A percentile compares a stretch with the other conserved stretches of the same genome.
These are phyloP conservation scores for Chionis minor DNA, from an alignment of 2,113 vertebrate genomes.

Conservation along the genomic window DNA sequence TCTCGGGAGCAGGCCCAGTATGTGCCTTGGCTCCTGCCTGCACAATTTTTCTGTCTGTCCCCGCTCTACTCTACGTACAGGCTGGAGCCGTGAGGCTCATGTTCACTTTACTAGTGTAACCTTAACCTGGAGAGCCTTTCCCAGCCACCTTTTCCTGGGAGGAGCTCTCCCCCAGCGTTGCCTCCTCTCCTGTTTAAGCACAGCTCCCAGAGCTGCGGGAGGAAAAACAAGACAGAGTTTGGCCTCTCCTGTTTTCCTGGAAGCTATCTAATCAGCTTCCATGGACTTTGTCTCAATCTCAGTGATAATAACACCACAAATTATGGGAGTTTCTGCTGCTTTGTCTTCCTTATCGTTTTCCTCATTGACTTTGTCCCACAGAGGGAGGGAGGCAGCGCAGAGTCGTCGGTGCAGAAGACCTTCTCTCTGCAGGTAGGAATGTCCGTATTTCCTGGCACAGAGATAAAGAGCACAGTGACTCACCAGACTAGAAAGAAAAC, in stretches of 20 bases:
- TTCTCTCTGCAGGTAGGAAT: background rate
- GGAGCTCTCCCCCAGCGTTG: background rate
- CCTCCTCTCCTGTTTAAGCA: background rate
- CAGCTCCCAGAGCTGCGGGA: background rate
- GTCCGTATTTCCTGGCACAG: background rate
- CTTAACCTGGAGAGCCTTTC: background rate
- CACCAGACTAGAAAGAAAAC: background rate
- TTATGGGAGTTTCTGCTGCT: background rate
- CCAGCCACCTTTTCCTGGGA: background rate
- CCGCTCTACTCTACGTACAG: background rate
- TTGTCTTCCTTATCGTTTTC: background rate
- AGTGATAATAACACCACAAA: background rate
- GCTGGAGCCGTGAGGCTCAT: background rate
- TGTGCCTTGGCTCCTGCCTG: background rate
- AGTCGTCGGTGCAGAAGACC: background rate
- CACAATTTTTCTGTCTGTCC: background rate
- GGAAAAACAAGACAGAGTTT: background rate
- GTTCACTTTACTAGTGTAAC: background rate
- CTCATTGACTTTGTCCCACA: background rate
- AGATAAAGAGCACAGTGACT: background rate
- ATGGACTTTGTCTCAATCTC: constrained; percentile 5
- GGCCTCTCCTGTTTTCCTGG: background rate
- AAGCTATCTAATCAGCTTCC: constrained; percentile 30
- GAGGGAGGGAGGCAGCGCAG: background rate
- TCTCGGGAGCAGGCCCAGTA: background rate